These are phyloP conservation scores for Melanogrammus aeglefinus DNA, from an alignment of 2,797 vertebrate species.

Conservation along the genomic window DNA sequence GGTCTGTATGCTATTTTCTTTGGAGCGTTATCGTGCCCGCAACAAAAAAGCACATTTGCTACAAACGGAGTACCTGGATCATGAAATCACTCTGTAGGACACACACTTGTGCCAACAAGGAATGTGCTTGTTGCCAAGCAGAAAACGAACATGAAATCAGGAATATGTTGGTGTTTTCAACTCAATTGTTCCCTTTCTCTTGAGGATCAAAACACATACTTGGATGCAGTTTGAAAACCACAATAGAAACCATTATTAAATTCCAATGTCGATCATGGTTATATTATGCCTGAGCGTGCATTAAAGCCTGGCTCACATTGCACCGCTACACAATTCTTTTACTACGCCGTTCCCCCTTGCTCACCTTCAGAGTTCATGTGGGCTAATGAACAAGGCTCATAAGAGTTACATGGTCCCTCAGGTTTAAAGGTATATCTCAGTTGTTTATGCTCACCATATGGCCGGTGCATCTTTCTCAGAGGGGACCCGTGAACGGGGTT, in stretches of 20 bases:
- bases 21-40: conserved; percentile 33
- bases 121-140: conserved; percentile 58
- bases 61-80: conserved; percentile 41
- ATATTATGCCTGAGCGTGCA: conserved; percentile 19
- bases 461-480: conserved; percentile 30
- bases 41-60: conserved; percentile 31
- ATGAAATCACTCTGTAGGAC: conserved; percentile 48
- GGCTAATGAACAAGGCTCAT: conserved; percentile 60
- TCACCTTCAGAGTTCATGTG: conserved; percentile 60
- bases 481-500: conserved; percentile 43
- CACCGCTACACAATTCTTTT: not conserved
- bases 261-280: conserved; percentile 35
- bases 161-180: conserved; percentile 60
- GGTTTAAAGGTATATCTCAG: conserved; percentile 45
- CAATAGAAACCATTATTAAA: conserved; percentile 60
- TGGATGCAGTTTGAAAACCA: conserved; percentile 52
- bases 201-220: conserved; percentile 51
- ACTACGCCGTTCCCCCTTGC: conserved; percentile 14
- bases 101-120: conserved; percentile 54
- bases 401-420: conserved; percentile 43
- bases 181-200: conserved; percentile 64
- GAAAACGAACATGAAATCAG: conserved; percentile 52
- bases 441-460: conserved; percentile 64
- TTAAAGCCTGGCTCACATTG: conserved; percentile 8
- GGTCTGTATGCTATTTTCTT: conserved; percentile 52